These are phyloP conservation scores for Synodontis membranacea DNA, from an alignment of 2,113 vertebrate species.

Conservation along the genomic window DNA sequence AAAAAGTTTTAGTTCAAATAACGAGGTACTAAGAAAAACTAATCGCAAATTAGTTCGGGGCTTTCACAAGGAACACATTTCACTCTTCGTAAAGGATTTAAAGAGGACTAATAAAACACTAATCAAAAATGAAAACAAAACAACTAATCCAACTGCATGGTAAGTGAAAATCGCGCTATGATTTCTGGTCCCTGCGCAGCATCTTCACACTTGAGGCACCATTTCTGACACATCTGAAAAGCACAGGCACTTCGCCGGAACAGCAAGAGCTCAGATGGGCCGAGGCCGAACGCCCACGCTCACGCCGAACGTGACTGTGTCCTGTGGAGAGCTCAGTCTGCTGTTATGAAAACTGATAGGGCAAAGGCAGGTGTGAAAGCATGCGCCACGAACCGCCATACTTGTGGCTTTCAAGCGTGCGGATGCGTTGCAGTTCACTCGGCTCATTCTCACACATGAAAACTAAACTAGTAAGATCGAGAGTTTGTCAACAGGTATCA, in stretches of 20 bases:
- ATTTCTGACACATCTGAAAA: neutral
- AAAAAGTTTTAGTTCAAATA: too few relatives aligned
- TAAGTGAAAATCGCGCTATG: neutral
- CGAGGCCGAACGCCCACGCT: neutral
- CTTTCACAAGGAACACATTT: neutral
- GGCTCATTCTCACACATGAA: neutral
- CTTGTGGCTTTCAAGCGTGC: neutral
- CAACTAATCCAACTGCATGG: neutral
- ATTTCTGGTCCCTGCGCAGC: neutral
- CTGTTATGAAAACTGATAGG: slow-evolving; percentile 14
- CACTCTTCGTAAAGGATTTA: neutral
- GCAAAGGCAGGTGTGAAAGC: neutral
- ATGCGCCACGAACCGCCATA: neutral
- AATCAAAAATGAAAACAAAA: neutral
- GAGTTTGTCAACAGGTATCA: neutral
- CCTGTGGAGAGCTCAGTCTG: neutral
- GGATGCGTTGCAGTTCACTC: neutral
- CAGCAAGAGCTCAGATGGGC: slow-evolving; percentile 11
- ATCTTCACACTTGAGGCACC: neutral
- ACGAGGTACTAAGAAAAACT: neutral
- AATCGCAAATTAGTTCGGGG: neutral
- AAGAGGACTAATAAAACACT: neutral
- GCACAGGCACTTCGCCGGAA: slow-evolving; percentile 5
- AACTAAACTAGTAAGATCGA: neutral
- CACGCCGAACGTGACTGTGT: neutral